Evolutionary conservation across 2,113 vertebrate species (phyloP).

Genomic region (Eudyptes chrysolophus): DNA sequence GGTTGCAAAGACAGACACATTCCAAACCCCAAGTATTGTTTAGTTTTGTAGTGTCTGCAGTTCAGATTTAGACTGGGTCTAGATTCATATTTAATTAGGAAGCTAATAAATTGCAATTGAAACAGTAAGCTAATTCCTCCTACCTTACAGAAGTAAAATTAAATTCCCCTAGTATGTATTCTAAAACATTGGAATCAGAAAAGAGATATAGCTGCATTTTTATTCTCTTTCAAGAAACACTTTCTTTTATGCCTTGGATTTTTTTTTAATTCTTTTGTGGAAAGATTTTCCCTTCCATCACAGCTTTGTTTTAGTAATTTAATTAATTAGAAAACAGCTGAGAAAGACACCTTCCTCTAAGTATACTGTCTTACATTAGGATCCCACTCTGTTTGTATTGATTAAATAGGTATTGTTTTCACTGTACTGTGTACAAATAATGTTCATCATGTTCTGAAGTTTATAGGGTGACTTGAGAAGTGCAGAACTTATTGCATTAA

Average conservation of each 20-base stretch:
- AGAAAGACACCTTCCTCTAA: background rate
- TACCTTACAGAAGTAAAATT: background rate
- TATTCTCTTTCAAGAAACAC: background rate
- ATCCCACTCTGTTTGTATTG: conserved; percentile 6
- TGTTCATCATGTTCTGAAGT: background rate
- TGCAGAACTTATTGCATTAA: background rate
- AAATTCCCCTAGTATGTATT: background rate
- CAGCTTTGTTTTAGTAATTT: background rate
- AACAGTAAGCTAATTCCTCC: background rate
- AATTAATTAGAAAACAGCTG: conserved; percentile 22
- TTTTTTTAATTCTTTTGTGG: background rate
- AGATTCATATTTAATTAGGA: background rate
- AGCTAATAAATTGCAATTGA: background rate
- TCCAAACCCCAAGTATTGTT: background rate
- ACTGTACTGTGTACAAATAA: background rate
- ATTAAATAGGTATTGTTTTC: conserved; percentile 23
- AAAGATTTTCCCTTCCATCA: background rate
- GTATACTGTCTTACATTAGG: background rate
- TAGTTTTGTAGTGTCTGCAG: background rate
- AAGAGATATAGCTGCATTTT: background rate
- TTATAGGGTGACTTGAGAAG: background rate
- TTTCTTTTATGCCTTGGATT: background rate
- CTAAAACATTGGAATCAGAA: background rate
- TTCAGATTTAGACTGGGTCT: background rate
- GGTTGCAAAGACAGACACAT: background rate